Conservation (phyloP, 2,797 vertebrate species). For the Etheostoma perlongum region DNA sequence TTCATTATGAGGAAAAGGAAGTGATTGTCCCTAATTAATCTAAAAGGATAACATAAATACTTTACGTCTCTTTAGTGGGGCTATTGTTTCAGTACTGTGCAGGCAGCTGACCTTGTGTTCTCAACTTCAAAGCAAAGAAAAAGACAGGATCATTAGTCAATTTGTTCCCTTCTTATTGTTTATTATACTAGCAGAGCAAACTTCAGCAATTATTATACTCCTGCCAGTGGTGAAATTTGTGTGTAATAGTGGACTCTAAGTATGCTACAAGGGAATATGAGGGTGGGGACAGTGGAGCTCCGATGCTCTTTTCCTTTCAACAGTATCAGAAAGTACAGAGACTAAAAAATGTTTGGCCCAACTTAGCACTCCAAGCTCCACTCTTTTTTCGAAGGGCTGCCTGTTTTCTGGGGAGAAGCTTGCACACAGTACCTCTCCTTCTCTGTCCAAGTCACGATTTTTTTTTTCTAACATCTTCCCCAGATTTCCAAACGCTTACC, state of each 20-base stretch:
- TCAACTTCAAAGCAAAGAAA: slow-evolving; percentile 69
- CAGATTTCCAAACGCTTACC: slow-evolving; percentile 89
- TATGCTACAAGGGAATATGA: slow-evolving; percentile 30
- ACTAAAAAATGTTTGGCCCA: slow-evolving; percentile 23
- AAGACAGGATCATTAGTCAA: slow-evolving; percentile 53
- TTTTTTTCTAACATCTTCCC: slow-evolving; percentile 82
- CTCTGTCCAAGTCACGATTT: slow-evolving; percentile 79
- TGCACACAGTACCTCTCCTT: slow-evolving; percentile 74
- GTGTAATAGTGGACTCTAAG: slow-evolving; percentile 22
- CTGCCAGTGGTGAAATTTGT: slow-evolving; percentile 25
- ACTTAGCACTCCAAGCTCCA: slow-evolving; percentile 28
- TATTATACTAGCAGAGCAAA: slow-evolving; percentile 64
- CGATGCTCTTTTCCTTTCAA: slow-evolving; percentile 35
- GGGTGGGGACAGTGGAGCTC: slow-evolving; percentile 47
- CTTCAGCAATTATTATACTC: slow-evolving; percentile 58
- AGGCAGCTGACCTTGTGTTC: slow-evolving; percentile 52
- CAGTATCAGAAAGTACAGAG: slow-evolving; percentile 37
- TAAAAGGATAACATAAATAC: slow-evolving; percentile 69
- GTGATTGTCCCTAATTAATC: slow-evolving; percentile 65
- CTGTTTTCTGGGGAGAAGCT: slow-evolving; percentile 70
- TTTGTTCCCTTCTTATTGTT: slow-evolving; percentile 51
- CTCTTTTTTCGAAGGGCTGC: slow-evolving; percentile 35
- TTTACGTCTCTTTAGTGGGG: slow-evolving; percentile 33
- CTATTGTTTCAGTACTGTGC: slow-evolving; percentile 54
- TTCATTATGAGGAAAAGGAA: slow-evolving; percentile 66